phyloP scores from a whole-genome alignment of 2,113 vertebrate species.

The Brachypodius melanocephalos region DNA sequence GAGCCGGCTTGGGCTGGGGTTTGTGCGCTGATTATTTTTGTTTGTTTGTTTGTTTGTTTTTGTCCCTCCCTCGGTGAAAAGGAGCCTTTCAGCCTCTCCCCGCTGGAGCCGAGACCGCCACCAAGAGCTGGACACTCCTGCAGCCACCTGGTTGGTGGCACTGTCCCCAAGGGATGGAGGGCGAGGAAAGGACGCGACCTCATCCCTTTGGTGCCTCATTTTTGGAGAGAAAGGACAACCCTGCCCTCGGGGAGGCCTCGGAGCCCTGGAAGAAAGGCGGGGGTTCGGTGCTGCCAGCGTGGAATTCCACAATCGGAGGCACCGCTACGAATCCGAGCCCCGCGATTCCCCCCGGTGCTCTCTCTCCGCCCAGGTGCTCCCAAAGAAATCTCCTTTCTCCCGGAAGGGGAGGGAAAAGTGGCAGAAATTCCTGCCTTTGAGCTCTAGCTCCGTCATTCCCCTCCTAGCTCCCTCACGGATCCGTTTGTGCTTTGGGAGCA shows the following conservation, averaged over 20 bases:
- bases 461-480: too few relatives aligned
- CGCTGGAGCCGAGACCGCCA: not conserved
- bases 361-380: not conserved
- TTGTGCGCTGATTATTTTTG: not conserved
- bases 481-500: not conserved
- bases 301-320: not conserved
- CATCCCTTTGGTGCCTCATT: not conserved
- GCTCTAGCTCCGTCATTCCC: not conserved
- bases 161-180: not conserved
- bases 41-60: not conserved
- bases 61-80: not conserved
- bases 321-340: rapidly evolving
- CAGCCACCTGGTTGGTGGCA: not conserved
- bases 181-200: rapidly evolving
- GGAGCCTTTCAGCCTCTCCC: not conserved
- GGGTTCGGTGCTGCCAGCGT: slow-evolving; percentile 50
- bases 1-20: too few relatives aligned
- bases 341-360: not conserved
- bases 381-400: not conserved
- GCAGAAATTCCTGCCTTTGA: not conserved
- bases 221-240: not conserved
- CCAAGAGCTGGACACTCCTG: not conserved
- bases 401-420: not conserved
- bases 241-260: not conserved
- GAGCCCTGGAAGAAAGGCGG: not conserved